Evolutionary conservation across 1,140 invertebrate species (phyloP).

Genomic region (Leptoteleia sp.): DNA sequence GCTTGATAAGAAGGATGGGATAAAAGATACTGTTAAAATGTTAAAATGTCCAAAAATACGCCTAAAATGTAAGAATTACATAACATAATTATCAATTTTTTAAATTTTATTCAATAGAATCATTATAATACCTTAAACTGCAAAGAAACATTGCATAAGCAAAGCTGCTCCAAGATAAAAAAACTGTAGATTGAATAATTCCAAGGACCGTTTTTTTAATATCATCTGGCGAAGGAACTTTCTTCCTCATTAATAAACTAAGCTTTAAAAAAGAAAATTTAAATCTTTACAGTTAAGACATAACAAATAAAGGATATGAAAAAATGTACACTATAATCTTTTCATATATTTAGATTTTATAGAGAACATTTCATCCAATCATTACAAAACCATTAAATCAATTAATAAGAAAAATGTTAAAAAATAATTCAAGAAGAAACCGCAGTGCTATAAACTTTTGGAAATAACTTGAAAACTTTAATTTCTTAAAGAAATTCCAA

Average conservation of each 20-base stretch:
- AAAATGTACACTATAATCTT: slow-evolving; percentile 1
- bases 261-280: slow-evolving; percentile 81
- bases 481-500: no score
- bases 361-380: no score
- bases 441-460: no score
- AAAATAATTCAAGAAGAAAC: no score
- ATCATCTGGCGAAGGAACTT: slow-evolving; percentile 84
- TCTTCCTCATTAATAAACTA: slow-evolving; percentile 86
- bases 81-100: slow-evolving; percentile 22
- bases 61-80: slow-evolving; percentile 80
- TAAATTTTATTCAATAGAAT: no score
- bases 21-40: slow-evolving; percentile 85
- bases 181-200: slow-evolving; percentile 88
- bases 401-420: no score
- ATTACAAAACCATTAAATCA: no score
- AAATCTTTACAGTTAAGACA: not conserved
- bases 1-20: slow-evolving; percentile 87
- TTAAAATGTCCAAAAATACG: slow-evolving; percentile 86
- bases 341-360: no score
- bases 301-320: not conserved
- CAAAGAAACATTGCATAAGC: slow-evolving; percentile 88
- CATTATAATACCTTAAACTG: slow-evolving; percentile 77
- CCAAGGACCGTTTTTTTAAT: slow-evolving; percentile 85
- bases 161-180: slow-evolving; percentile 88
- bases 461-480: no score